Conservation (phyloP, 2,797 vertebrate genomes). For the Acanthurus lineatus region DNA sequence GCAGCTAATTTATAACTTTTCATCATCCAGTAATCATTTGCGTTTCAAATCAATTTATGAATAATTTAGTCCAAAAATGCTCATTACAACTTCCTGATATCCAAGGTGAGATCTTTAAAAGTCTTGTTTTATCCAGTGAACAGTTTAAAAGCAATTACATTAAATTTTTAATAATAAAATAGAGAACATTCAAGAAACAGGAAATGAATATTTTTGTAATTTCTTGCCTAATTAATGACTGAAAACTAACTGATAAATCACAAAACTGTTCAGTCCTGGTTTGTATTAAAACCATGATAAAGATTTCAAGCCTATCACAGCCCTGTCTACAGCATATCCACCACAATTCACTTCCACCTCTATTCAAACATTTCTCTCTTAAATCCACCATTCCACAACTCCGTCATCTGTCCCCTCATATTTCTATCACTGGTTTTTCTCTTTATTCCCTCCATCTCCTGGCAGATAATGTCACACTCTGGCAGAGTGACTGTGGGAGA, state of each 20-base stretch:
- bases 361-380: conserved; percentile 4
- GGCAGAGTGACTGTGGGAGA: conserved; percentile 53
- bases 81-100: background rate
- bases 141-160: too few species aligned
- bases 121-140: too few species aligned
- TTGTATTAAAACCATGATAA: background rate
- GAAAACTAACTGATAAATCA: background rate
- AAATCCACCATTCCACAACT: conserved; percentile 1
- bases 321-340: background rate
- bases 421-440: conserved; percentile 30
- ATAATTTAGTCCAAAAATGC: background rate
- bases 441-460: conserved; percentile 35
- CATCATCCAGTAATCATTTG: too few species aligned
- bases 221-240: too few species aligned
- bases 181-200: too few species aligned
- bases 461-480: conserved; percentile 44
- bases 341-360: background rate
- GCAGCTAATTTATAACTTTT: too few species aligned
- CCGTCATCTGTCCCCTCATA: conserved; percentile 13
- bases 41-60: too few species aligned
- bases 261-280: background rate
- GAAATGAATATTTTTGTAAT: too few species aligned
- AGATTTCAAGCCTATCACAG: conserved; percentile 8
- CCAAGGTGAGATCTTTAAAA: background rate
- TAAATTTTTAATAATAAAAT: too few species aligned